Evolutionary conservation across 2,888 invertebrate genomes (phyloP), one percentile per base, ranked within the genome.

Genomic region (Tachina grossa): DNA sequence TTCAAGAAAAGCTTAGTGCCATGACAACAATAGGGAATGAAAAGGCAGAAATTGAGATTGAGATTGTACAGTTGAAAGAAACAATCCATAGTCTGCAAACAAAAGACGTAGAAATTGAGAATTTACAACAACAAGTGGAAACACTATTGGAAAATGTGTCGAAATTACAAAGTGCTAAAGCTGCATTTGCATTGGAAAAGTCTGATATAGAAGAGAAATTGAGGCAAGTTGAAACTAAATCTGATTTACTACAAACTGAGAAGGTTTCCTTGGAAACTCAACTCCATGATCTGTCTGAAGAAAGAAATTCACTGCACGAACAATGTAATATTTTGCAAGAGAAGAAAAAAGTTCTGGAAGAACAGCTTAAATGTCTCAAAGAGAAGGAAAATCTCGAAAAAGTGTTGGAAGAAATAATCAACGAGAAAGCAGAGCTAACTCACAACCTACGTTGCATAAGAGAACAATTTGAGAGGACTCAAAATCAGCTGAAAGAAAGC

Each of bases 1-100:
- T 88, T 5, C 81, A 87, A 68, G 63, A 14, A 5, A 85, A 87
- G 80, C 76, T 82, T 6, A 16, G 61, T 43, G 66, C 79, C 19
- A 82, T 85, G 11, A 16, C n/a, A 14, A 57, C 75, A 11, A 3
- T 69, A 9, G 66, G 77, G 9, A 43, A 84, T 16, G 76, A 83
- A 53, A 80, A 65, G 13, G 47, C 63, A 19, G 11, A 1, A 14
- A 2, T 75, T 10, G 31, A 59, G 4, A 31, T 41, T 9, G 61
- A 77, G 41, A 66, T 47, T 11, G 10, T 51, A 45, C 83, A 16
- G 74, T 87, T 10, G 57, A 74, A 76, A 22, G 59, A 68, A 61
- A 4, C 31, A 3, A 11, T 13, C 59, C 87, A 6, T 57, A 72
- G 16, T 9, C 41, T 79, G 16, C 84, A 89, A 57, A 88, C 87